Conservation (phyloP, 1,140 invertebrate species). For the Drosophila murphyi region DNA sequence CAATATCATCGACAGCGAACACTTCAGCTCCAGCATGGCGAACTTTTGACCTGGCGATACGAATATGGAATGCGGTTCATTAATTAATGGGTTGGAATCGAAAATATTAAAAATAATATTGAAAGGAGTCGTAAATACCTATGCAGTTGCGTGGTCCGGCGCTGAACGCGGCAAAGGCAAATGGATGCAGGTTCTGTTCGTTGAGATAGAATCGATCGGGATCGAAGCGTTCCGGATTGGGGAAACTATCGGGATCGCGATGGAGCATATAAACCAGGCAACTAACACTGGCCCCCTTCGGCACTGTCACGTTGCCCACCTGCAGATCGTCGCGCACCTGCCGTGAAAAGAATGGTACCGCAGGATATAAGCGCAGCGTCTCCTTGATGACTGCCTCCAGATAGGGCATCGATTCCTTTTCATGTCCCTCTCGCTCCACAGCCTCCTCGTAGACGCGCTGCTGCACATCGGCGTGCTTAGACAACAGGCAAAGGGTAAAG, state of each 20-base stretch:
- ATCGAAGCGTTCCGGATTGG: conserved; percentile 89
- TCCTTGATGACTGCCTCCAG: conserved; percentile 89
- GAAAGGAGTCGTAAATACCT: conserved; percentile 81
- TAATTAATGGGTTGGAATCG: too few species aligned
- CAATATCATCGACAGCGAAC: conserved; percentile 79
- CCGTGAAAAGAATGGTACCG: conserved; percentile 89
- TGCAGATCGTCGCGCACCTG: conserved; percentile 85
- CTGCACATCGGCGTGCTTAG: conserved; percentile 87
- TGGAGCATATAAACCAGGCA: conserved; percentile 86
- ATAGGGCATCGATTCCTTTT: conserved; percentile 87
- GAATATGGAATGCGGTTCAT: not conserved
- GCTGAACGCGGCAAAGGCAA: conserved; percentile 88
- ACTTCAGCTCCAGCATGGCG: conserved; percentile 85
- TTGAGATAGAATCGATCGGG: conserved; percentile 88
- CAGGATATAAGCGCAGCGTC: conserved; percentile 87
- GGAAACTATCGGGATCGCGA: conserved; percentile 86
- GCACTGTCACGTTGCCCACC: conserved; percentile 83
- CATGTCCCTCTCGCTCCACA: conserved; percentile 85
- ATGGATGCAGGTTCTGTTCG: conserved; percentile 85
- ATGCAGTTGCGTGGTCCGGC: conserved; percentile 89
- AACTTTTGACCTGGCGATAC: conserved; percentile 83
- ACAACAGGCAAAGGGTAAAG: conserved; percentile 87
- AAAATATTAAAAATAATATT: too few species aligned
- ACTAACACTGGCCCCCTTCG: conserved; percentile 85
- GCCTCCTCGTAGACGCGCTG: conserved; percentile 88